A percentile compares a stretch with the other conserved stretches of the same genome.
phyloP scores from a whole-genome alignment of 2,797 vertebrate genomes.

The Tragopan temminckii region DNA sequence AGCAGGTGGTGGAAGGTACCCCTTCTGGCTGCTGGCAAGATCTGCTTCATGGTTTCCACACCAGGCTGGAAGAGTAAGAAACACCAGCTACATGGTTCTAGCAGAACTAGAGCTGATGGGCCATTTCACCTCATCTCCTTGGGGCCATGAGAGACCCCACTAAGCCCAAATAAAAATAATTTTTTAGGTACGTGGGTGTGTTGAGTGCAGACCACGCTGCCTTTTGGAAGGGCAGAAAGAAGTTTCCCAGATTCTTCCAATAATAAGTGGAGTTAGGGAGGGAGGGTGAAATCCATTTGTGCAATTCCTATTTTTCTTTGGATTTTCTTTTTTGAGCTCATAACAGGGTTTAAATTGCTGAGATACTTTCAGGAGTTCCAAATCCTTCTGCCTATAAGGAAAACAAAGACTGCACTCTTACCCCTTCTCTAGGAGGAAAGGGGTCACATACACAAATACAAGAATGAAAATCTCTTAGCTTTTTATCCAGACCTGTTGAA shows the following conservation, averaged over 20 bases:
- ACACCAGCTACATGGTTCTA: neutral
- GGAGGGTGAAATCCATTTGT: neutral
- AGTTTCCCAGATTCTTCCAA: neutral
- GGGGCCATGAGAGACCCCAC: neutral
- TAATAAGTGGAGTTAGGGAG: neutral
- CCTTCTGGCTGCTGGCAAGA: neutral
- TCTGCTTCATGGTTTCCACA: neutral
- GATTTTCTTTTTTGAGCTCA: neutral
- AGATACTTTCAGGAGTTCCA: neutral
- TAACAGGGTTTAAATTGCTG: neutral
- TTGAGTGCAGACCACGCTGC: fast-evolving
- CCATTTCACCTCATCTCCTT: neutral
- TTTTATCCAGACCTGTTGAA: neutral
- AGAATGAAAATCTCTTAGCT: neutral
- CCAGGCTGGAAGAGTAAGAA: neutral
- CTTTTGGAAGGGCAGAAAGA: neutral
- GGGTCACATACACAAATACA: neutral
- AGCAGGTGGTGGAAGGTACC: neutral
- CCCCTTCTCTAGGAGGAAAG: neutral
- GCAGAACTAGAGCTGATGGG: neutral
- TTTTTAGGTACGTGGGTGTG: fast-evolving
- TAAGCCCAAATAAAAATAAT: neutral
- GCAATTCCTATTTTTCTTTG: neutral
- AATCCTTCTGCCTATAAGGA: neutral
- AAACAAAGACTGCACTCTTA: neutral